These are phyloP conservation scores for Pachyrhynchus sulphureomaculatus DNA, from an alignment of 1,140 invertebrate species.

Conservation along the genomic window DNA sequence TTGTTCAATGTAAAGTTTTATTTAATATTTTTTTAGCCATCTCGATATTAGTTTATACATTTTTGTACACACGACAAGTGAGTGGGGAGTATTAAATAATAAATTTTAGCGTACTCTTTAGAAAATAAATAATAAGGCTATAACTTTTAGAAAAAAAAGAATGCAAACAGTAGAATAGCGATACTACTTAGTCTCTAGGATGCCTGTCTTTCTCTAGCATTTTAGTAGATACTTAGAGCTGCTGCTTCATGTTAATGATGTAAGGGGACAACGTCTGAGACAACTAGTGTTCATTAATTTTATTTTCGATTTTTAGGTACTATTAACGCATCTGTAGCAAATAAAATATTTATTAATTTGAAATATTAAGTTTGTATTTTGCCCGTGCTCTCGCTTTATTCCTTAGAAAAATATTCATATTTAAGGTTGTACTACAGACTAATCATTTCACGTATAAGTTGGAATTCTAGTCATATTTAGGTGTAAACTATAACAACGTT, in stretches of 20 bases:
- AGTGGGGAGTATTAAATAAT: background rate
- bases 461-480: too few relatives aligned
- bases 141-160: background rate
- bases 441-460: too few relatives aligned
- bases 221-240: slow-evolving; percentile 2
- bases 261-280: background rate
- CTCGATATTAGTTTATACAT: slow-evolving; percentile 6
- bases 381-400: too few relatives aligned
- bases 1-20: background rate
- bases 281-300: too few relatives aligned
- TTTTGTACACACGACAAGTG: slow-evolving; percentile 9
- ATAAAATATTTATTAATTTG: too few relatives aligned
- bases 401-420: too few relatives aligned
- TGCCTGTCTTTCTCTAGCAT: slow-evolving; percentile 4
- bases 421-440: too few relatives aligned
- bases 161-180: slow-evolving; percentile 1
- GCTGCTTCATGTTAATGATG: background rate
- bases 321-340: too few relatives aligned
- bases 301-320: too few relatives aligned
- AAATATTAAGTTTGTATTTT: too few relatives aligned
- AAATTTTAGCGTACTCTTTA: background rate
- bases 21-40: background rate
- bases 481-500: too few relatives aligned
- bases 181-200: background rate
- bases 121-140: background rate